Percentiles rank a stretch among this genome's conserved stretches.
Evolutionary conservation across 2,113 vertebrate species (phyloP).

Genomic region (Vulpes ferrilata): DNA sequence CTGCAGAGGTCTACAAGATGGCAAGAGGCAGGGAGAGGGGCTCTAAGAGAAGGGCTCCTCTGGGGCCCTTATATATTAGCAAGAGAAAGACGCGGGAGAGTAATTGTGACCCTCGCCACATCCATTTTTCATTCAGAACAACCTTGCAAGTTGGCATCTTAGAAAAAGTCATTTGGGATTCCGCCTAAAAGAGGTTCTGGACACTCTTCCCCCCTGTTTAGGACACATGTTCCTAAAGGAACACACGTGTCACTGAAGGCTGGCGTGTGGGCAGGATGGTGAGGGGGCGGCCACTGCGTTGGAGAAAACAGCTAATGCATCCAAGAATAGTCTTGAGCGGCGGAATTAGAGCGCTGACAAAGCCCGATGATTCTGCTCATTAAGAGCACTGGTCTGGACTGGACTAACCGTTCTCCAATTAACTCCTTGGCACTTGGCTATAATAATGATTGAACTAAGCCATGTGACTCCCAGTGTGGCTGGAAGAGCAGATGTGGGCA

Average conservation of each 20-base stretch:
- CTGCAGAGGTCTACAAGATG: background rate
- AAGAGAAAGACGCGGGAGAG: background rate
- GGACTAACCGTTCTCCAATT: slow-evolving; percentile 66
- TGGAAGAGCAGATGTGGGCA: slow-evolving; percentile 3
- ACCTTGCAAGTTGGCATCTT: background rate
- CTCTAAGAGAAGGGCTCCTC: background rate
- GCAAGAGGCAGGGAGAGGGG: background rate
- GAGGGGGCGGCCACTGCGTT: fast-evolving
- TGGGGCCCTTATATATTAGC: too few species aligned
- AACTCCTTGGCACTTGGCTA: slow-evolving; percentile 70
- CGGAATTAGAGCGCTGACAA: slow-evolving; percentile 51
- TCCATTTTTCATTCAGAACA: background rate
- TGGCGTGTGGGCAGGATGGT: background rate
- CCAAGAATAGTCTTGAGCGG: slow-evolving; percentile 1
- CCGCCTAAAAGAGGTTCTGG: background rate
- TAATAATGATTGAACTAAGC: slow-evolving; percentile 71
- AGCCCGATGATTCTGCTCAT: slow-evolving; percentile 67
- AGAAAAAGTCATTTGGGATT: background rate
- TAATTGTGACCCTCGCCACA: background rate
- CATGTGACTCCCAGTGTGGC: slow-evolving; percentile 51
- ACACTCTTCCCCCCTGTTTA: background rate
- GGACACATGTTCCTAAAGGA: background rate
- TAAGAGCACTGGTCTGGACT: slow-evolving; percentile 60
- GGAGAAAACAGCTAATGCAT: background rate
- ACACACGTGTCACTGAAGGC: background rate